Evolutionary conservation across 2,797 vertebrate genomes (phyloP).

Genomic region (Gymnodraco acuticeps): DNA sequence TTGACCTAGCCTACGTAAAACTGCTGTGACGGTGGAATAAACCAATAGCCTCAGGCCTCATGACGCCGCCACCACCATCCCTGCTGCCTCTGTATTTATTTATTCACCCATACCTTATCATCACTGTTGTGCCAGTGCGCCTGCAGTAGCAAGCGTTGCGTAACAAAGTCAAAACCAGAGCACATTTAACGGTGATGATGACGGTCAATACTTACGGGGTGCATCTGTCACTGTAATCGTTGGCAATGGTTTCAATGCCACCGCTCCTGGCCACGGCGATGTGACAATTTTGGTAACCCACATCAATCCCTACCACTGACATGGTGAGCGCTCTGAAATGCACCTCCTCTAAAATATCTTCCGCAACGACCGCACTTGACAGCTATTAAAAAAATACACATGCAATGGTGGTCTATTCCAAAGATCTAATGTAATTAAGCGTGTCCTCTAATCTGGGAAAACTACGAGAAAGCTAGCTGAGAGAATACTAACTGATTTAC

Average conservation of each 20-base stretch:
- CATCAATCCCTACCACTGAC: slow-evolving; percentile 96
- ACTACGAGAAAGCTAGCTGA: slow-evolving; percentile 34
- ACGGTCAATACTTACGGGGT: slow-evolving; percentile 91
- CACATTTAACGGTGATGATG: slow-evolving; percentile 49
- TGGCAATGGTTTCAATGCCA: slow-evolving; percentile 96
- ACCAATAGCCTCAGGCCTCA: slow-evolving; percentile 44
- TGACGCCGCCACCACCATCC: slow-evolving; percentile 19
- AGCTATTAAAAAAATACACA: slow-evolving; percentile 31
- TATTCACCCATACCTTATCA: neutral
- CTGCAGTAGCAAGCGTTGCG: slow-evolving; percentile 68
- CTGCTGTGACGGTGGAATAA: slow-evolving; percentile 42
- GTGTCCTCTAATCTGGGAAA: slow-evolving; percentile 25
- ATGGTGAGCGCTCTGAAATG: slow-evolving; percentile 78
- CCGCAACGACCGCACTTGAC: slow-evolving; percentile 62
- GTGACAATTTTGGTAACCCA: slow-evolving; percentile 96
- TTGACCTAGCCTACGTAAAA: slow-evolving; percentile 48
- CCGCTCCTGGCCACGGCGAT: slow-evolving; percentile 94
- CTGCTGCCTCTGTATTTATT: neutral
- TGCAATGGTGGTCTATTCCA: slow-evolving; percentile 29
- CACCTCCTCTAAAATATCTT: slow-evolving; percentile 54
- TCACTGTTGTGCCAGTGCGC: slow-evolving; percentile 33
- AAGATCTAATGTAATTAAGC: slow-evolving; percentile 27
- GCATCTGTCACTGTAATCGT: slow-evolving; percentile 97
- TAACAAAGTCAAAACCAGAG: slow-evolving; percentile 65
- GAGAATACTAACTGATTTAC: slow-evolving; percentile 63